Percentiles rank a stretch among this genome's conserved stretches.
phyloP scores from a whole-genome alignment of 2,113 vertebrate species.

The Mus musculus region DNA sequence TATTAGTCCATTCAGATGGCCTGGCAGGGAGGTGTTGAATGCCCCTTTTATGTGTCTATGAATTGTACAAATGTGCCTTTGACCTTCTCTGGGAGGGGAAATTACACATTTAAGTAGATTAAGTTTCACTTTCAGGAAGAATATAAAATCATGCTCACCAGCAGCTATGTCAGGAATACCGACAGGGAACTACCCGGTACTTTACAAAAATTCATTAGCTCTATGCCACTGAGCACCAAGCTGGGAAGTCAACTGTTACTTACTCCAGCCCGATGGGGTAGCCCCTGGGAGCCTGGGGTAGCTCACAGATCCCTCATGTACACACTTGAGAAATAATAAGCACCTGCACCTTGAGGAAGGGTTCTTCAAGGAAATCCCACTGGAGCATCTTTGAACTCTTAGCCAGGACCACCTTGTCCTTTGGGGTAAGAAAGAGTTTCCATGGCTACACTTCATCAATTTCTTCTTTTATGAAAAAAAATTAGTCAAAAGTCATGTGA shows the following conservation, averaged over 20 bases:
- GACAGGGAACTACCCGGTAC: conserved; percentile 50
- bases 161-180: conserved; percentile 35
- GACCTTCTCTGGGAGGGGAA: conserved; percentile 72
- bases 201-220: conserved; percentile 61
- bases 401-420: background rate
- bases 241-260: conserved; percentile 25
- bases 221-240: conserved; percentile 7
- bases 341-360: background rate
- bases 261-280: background rate
- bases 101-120: conserved; percentile 70
- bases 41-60: conserved; percentile 62
- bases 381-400: background rate
- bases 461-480: conserved; percentile 20
- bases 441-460: background rate
- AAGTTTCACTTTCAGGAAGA: conserved; percentile 69
- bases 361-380: conserved; percentile 18
- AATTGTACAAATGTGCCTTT: conserved; percentile 70
- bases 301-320: background rate
- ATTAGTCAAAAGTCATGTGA: conserved; percentile 13
- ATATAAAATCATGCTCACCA: conserved; percentile 55
- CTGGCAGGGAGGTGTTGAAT: conserved; percentile 67
- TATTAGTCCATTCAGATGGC: conserved; percentile 56
- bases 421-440: background rate
- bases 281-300: background rate
- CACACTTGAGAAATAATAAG: background rate